Evolutionary conservation across 37 sponge, comb jelly and placozoan species (phyloP), one percentile per base, ranked within the genome.

Genomic region (Aphrocallistes beatrix): DNA sequence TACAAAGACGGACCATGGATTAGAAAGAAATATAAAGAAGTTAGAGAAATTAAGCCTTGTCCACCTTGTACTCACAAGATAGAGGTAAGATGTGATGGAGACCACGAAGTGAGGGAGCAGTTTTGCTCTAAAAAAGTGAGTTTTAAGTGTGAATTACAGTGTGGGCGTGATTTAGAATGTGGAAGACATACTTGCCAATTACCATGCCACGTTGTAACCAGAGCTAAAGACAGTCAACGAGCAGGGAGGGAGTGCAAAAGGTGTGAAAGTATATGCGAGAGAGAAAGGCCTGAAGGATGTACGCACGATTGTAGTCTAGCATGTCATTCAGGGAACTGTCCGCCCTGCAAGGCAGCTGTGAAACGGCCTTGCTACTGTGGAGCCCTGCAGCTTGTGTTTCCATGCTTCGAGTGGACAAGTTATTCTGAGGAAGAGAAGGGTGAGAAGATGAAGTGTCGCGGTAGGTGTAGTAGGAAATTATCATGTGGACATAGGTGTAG

Each of bases 401-500:
- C 81, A 0, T 50, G 13, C 38, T 92, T 93, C 89, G 91, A 92
- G 32, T 92, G 93, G 91, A 90, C 84, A 48, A 38, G 36, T 36
- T 89, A 91, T 32, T 85, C 50, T 75, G 89, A 86, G 0, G 85
- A 49, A 0, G 50, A 89, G 38, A 88, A 51, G 39, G 37, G 50
- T 0, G 42, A 82, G 21, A 45, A 92, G 39, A 83, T 39, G 39
- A 86, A 81, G 23, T 94, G 95, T 42, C 82, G 84, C 39, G 87
- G 86, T 48, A 85, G 84, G 39, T 94, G 95, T 38, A 89, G 93
- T 34, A 90, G 88, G n/a, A 81, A 93, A 92, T 45, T 93, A 51
- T 36, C 88, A 0, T 94, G 95, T 89, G 93, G 95, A 37, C 95
- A 94, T 81, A 51, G 89, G 37, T 94, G 95, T 50, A 39, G 90